These are phyloP conservation scores for Xiphophorus couchianus DNA, from an alignment of 2,113 vertebrate genomes.

Conservation along the genomic window DNA sequence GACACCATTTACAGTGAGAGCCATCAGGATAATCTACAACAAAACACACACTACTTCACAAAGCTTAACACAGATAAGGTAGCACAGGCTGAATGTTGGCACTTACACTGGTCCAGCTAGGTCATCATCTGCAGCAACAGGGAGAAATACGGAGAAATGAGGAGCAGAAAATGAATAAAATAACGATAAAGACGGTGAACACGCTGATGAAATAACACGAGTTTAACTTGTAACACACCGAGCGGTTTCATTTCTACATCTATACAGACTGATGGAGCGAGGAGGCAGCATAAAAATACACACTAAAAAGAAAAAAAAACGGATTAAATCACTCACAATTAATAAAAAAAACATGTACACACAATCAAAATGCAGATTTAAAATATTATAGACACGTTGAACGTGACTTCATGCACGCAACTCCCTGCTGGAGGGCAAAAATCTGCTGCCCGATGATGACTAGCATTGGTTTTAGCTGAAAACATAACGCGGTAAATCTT, in stretches of 20 bases:
- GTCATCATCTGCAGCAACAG: slow-evolving; percentile 88
- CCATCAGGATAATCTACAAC: slow-evolving; percentile 25
- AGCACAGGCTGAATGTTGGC: slow-evolving; percentile 22
- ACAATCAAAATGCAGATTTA: slow-evolving; percentile 12
- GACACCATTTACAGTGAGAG: slow-evolving; percentile 11
- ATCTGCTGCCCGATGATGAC: no score
- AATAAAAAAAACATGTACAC: slow-evolving; percentile 17
- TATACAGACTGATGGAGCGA: slow-evolving; percentile 25
- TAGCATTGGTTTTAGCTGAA: no score
- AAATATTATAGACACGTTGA: not conserved
- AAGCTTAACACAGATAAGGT: slow-evolving; percentile 16
- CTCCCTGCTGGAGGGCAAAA: no score
- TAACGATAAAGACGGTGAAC: slow-evolving; percentile 57
- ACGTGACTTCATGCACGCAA: no score
- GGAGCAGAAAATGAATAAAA: slow-evolving; percentile 61
- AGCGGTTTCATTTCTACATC: not conserved
- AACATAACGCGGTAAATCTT: no score
- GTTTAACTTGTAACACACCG: not conserved
- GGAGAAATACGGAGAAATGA: slow-evolving; percentile 65
- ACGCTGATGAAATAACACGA: slow-evolving; percentile 20
- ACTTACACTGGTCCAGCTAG: slow-evolving; percentile 96
- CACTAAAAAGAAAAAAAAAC: slow-evolving; percentile 33
- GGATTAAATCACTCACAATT: slow-evolving; percentile 29
- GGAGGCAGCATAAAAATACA: slow-evolving; percentile 13
- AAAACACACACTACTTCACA: slow-evolving; percentile 18